Evolutionary conservation across 2,797 vertebrate species (phyloP), one percentile per base, ranked within the genome.

Genomic region (Gymnothorax javanicus): DNA sequence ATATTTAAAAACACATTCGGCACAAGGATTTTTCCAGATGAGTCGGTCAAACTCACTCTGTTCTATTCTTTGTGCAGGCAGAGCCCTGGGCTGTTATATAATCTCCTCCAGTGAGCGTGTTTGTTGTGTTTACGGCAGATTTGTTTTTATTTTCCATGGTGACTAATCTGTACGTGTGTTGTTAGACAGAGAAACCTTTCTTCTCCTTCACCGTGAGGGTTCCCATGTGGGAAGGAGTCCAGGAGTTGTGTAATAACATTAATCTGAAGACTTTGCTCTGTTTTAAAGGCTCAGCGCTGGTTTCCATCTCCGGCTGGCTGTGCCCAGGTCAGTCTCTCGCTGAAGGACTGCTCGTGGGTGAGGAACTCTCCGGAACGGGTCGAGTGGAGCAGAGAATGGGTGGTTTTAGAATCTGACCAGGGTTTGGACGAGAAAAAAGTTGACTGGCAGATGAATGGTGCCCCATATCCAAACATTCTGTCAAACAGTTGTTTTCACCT

Each of bases 1-100:
- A 1, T 43, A n/a, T 82, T 57, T 23, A 27, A 9, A 33, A 4
- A 71, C 25, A 25, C 7, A 2, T 7, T 75, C 20, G 20, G 62
- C 23, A n/a, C 6, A 75, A 50, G 4, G 33, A 12, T 83, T 17
- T 7, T 59, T 60, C 33, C 52, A 54, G n/a, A 13, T 59, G 33
- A 27, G 27, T 27, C 0, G 27, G 58, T 60, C 52, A 27, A 58
- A 58, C 25, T 1, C 58, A 83, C 82, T 9, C 8, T 83, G n/a
- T 86, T 27, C 71, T 86, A 73, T 86, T 77, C 58, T 86, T 71
- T 56, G 69, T 56, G 54, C 23, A 56, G 25, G 43, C 56, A 27
- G 20, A 57, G 77, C 43, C 59, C 43, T 87, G 87, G 87, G 20
- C 54, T 87, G 27, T 83, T 58, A 59, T 87, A 27, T 73, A 58